These are phyloP conservation scores for Callyntrura guangdongensis DNA, from an alignment of 2,888 invertebrate species.

Conservation along the genomic window DNA sequence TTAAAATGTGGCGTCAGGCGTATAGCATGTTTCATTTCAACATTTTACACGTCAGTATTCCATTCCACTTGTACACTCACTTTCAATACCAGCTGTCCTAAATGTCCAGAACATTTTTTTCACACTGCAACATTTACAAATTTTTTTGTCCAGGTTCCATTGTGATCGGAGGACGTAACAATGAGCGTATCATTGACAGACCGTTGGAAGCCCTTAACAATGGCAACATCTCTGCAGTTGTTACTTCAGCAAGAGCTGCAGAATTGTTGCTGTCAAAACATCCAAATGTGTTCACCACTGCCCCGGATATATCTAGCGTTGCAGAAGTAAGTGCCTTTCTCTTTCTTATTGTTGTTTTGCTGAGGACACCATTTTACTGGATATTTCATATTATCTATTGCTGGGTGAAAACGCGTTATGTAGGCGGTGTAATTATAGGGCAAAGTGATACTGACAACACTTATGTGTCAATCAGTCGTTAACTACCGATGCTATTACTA, in stretches of 20 bases:
- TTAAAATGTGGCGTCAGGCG: too few relatives aligned
- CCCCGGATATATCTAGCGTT: constrained; percentile 85
- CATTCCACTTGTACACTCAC: too few relatives aligned
- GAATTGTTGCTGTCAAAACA: constrained; percentile 83
- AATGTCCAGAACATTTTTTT: not conserved
- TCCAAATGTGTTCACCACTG: constrained; percentile 85
- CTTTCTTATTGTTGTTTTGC: not conserved
- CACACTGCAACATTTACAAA: not conserved
- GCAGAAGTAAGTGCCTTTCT: constrained; percentile 82
- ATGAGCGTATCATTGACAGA: constrained; percentile 84
- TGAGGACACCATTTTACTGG: not conserved
- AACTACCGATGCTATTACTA: not conserved
- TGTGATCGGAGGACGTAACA: constrained; percentile 84
- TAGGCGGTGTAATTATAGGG: too few relatives aligned
- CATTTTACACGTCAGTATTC: too few relatives aligned
- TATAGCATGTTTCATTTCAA: too few relatives aligned
- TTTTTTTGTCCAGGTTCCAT: constrained; percentile 80
- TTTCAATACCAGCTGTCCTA: too few relatives aligned
- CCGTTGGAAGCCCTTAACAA: constrained; percentile 84
- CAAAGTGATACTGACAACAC: not conserved
- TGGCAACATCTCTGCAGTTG: constrained; percentile 83
- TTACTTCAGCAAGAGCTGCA: constrained; percentile 83
- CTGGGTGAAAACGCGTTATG: not conserved
- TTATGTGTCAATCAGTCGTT: not conserved
- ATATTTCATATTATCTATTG: not conserved